These are phyloP conservation scores for Aplysina aerophoba DNA, from an alignment of 37 sponge, comb jelly and placozoan species.

Conservation along the genomic window DNA sequence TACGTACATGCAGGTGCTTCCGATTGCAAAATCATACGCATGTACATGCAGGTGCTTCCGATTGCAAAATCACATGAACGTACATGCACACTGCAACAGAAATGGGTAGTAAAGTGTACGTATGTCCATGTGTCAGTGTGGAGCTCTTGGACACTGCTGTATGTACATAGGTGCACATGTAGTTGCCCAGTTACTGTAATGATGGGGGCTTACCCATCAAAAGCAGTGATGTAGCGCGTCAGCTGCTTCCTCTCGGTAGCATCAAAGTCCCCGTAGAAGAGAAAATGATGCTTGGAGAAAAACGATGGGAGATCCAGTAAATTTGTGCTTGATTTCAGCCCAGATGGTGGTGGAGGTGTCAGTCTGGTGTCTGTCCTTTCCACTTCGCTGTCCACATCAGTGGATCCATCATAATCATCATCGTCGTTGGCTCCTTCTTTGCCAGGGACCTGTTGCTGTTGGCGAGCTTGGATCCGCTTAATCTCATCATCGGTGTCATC, in stretches of 20 bases:
- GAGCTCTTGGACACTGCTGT: no score
- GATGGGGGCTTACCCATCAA: slow-evolving; percentile 57
- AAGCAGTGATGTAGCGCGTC: slow-evolving; percentile 83
- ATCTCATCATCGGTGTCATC: slow-evolving; percentile 61
- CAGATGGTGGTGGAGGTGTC: not conserved
- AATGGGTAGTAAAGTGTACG: no score
- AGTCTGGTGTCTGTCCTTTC: slow-evolving; percentile 36
- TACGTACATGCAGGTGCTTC: no score
- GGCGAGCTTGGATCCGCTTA: slow-evolving; percentile 2
- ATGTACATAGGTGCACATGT: no score
- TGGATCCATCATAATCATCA: slow-evolving; percentile 77
- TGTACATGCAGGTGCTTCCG: no score
- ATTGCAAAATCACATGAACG: no score
- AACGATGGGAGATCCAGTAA: slow-evolving; percentile 73
- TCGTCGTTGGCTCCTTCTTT: not conserved
- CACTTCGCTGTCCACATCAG: slow-evolving; percentile 62
- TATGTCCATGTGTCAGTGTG: no score
- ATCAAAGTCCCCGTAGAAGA: slow-evolving; percentile 79
- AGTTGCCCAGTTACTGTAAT: no score
- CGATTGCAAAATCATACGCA: no score
- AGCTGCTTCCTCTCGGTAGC: slow-evolving; percentile 46
- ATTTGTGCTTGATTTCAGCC: not conserved
- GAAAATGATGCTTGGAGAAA: slow-evolving; percentile 61
- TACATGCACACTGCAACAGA: no score
- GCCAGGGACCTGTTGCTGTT: not conserved